phyloP scores from a whole-genome alignment of 2,113 vertebrate genomes.

The Hemicordylus capensis region DNA sequence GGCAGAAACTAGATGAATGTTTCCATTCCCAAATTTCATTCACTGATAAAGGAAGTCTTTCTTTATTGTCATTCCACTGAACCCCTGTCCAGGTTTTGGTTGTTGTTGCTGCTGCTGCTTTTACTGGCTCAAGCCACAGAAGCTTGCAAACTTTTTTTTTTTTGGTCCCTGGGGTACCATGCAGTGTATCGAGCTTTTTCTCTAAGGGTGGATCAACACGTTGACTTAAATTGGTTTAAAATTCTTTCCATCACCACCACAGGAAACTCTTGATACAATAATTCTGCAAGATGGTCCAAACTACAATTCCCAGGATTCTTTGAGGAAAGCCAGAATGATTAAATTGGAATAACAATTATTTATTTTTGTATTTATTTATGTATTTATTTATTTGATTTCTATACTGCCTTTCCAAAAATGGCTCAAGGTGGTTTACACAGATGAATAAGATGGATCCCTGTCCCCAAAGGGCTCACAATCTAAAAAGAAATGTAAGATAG shows the following conservation, averaged over 20 bases:
- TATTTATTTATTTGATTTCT: no score
- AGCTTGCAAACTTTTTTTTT: background rate
- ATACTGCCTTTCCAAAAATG: no score
- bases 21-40: slow-evolving; percentile 16
- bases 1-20: background rate
- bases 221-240: background rate
- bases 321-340: background rate
- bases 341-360: background rate
- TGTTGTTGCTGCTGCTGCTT: no score
- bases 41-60: slow-evolving; percentile 33
- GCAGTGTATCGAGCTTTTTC: background rate
- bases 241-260: background rate
- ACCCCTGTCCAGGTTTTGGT: background rate
- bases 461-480: no score
- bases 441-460: no score
- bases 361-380: no score
- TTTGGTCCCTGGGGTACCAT: background rate
- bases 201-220: background rate
- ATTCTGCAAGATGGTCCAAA: background rate
- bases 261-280: background rate
- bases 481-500: no score
- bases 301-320: background rate
- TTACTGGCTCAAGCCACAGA: no score
- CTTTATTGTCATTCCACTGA: slow-evolving; percentile 17
- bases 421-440: no score